phyloP scores from a whole-genome alignment of 2,113 vertebrate species.

The Toxotes jaculatrix region DNA sequence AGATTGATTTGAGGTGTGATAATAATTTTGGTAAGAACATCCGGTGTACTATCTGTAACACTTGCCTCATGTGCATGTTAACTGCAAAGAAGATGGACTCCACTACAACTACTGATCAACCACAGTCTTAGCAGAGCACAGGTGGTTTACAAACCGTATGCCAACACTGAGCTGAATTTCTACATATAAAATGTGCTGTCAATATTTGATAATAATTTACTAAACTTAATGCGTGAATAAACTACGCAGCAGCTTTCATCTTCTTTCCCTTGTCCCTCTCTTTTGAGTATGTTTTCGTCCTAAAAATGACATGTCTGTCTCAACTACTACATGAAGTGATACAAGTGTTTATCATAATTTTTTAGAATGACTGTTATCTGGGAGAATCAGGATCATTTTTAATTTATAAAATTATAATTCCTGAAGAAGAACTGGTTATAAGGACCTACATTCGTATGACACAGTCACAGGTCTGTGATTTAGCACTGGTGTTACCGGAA shows the following conservation, averaged over 20 bases:
- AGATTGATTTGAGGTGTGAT: neutral
- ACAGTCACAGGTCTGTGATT: neutral
- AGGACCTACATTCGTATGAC: neutral
- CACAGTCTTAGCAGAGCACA: no score
- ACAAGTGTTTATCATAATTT: neutral
- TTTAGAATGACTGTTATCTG: neutral
- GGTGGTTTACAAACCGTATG: neutral
- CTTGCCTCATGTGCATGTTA: neutral
- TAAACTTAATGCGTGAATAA: no score
- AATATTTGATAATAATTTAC: no score
- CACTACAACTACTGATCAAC: no score
- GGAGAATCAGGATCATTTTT: no score
- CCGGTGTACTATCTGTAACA: neutral
- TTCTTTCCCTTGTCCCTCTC: neutral
- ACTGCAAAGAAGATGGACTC: neutral
- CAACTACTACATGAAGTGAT: neutral
- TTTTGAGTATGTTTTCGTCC: neutral
- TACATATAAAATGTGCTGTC: neutral
- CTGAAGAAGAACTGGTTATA: neutral
- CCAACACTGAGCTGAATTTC: neutral
- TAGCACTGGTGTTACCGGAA: neutral
- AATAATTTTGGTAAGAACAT: neutral
- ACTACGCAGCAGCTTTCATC: no score
- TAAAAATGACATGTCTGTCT: neutral
- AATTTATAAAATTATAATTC: no score